Evolutionary conservation across 2,797 vertebrate genomes (phyloP).

Genomic region (Dermochelys coriacea): DNA sequence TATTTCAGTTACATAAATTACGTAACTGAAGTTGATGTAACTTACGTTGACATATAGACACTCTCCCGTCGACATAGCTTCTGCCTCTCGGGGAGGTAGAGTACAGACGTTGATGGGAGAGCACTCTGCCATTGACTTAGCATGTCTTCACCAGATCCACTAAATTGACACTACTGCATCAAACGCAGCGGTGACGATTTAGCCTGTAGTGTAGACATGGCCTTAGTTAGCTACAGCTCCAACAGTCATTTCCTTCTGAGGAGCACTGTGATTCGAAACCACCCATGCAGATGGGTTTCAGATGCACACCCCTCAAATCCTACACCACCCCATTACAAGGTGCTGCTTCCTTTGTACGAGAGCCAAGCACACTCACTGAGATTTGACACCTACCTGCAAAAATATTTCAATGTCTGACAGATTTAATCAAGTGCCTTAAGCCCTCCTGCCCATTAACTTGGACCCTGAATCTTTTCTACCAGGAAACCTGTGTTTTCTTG

Average conservation of each 20-base stretch:
- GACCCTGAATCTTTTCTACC: background rate
- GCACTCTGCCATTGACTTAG: too few species aligned
- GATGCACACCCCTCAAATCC: background rate
- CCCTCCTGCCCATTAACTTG: background rate
- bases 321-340: background rate
- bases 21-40: too few species aligned
- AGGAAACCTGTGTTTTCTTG: background rate
- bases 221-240: background rate
- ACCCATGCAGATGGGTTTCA: background rate
- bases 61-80: too few species aligned
- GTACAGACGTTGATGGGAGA: too few species aligned
- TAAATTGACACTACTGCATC: too few species aligned
- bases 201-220: too few species aligned
- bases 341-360: background rate
- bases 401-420: background rate
- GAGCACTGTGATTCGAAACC: background rate
- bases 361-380: background rate
- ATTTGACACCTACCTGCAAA: background rate
- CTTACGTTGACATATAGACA: too few species aligned
- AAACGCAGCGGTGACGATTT: too few species aligned
- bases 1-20: too few species aligned
- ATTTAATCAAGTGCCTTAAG: fast-evolving
- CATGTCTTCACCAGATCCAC: too few species aligned
- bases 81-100: too few species aligned
- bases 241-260: background rate